Conservation (phyloP, 2,797 vertebrate species). For the Vireo griseus region DNA sequence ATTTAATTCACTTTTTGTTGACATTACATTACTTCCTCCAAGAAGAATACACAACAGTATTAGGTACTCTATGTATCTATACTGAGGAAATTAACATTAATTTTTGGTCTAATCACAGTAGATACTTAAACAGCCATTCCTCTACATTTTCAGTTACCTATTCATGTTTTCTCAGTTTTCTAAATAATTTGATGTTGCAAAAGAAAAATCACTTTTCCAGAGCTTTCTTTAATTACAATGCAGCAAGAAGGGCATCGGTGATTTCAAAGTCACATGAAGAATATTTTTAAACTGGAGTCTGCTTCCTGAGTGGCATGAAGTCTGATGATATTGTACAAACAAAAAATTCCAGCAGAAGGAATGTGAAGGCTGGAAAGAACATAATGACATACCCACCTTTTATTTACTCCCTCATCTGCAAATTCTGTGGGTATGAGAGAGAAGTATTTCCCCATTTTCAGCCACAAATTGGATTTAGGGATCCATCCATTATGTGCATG, state of each 20-base stretch:
- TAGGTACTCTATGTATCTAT: neutral
- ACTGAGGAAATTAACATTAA: neutral
- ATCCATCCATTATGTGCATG: conserved; percentile 98
- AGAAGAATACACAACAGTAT: neutral
- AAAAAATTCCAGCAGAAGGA: neutral
- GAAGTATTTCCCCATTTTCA: conserved; percentile 96
- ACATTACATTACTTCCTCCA: neutral
- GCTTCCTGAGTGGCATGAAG: rapidly evolving
- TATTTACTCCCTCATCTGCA: conserved; percentile 81
- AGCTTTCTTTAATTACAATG: neutral
- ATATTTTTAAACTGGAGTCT: neutral
- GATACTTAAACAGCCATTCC: neutral
- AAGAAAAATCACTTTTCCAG: neutral
- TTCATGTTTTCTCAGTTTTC: neutral
- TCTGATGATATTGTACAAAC: neutral
- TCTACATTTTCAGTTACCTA: neutral
- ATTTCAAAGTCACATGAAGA: neutral
- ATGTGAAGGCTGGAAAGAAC: neutral
- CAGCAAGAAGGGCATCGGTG: neutral
- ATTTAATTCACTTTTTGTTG: neutral
- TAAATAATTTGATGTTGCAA: neutral
- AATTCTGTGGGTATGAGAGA: conserved; percentile 90
- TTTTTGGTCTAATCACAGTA: neutral
- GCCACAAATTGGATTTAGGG: conserved; percentile 93
- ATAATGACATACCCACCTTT: conserved; percentile 76